Base-by-base conservation (phyloP, 2,113 vertebrate species). In the Manacus vitellinus region DNA sequence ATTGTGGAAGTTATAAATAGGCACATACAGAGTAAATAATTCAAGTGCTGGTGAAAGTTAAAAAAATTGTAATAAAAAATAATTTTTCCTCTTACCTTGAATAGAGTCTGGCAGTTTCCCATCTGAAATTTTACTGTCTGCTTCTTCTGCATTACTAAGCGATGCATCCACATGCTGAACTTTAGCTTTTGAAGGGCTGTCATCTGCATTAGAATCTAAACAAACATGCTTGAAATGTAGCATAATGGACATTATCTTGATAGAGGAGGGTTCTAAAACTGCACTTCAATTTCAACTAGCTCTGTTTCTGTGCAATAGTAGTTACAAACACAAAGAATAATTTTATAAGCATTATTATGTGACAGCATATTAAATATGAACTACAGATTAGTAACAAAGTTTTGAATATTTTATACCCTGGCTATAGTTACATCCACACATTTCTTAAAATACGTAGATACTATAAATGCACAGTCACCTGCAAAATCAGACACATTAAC, bases 181-280 rank as follows among this genome's bases (percentile, higher is more conserved):
- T 89, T 96, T 93, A 67, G 88, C 77, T 82, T 89, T 93, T 47
- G 77, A 88, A 72, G 81, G 52, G 44, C 35, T 89, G 61, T 78
- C 90, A 62, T 88, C 88, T 79, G 56, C 66, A 82, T 14, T 37
- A 47, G 21, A 31, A 94, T 43, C 88, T 93, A 93, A 85, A 93
- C 28, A 88, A 85, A 95, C 22, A 93, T 8, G 15, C 24, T 89
- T 89, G 56, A 94, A 66, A 94, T 71, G 68, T 93, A 77, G 46
- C 56, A 76, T 30, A 63, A 31, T 0, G 1, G 56, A 61, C 12
- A 82, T 51, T 59, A 52, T 14, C 52, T 81, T 85, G 37, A 59
- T n/a, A 89, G 17, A 75, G 24, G 19, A 44, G 4, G 4, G 19
- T 47, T 85, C 61, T 85, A 63, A 61, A 82, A 56, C 27, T 67